These are phyloP conservation scores for Peribatodes rhomboidaria DNA, from an alignment of 2,888 invertebrate genomes.

Conservation along the genomic window DNA sequence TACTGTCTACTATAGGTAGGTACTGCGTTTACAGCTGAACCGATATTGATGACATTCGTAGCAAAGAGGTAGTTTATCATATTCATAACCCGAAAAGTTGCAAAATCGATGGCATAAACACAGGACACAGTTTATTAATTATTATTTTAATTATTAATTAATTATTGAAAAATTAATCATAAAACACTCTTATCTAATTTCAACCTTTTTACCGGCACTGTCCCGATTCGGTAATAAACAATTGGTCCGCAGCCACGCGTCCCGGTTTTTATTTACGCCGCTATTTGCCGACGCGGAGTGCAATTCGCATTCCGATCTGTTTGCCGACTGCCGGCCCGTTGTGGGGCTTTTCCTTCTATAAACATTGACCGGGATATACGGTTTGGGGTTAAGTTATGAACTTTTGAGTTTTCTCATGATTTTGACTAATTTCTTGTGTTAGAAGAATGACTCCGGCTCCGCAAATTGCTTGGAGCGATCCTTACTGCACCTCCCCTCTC, in stretches of 20 bases:
- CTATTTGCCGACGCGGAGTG: slow-evolving; percentile 33
- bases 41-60: too few species aligned
- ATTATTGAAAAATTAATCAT: too few species aligned
- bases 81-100: too few species aligned
- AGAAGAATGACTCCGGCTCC: too few species aligned
- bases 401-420: neutral
- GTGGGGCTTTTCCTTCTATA: slow-evolving; percentile 56
- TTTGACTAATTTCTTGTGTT: neutral
- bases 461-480: too few species aligned
- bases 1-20: too few species aligned
- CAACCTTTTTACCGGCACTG: neutral
- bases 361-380: slow-evolving; percentile 53
- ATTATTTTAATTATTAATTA: too few species aligned
- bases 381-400: slow-evolving; percentile 25
- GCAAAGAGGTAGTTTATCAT: too few species aligned
- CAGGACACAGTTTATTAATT: too few species aligned
- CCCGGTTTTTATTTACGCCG: slow-evolving; percentile 29
- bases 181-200: neutral
- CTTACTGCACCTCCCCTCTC: too few species aligned
- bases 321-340: slow-evolving; percentile 34
- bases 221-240: neutral
- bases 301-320: slow-evolving; percentile 36
- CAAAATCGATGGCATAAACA: too few species aligned
- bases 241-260: neutral
- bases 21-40: too few species aligned